phyloP scores from a whole-genome alignment of 2,888 invertebrate species.

The Noctua janthe region DNA sequence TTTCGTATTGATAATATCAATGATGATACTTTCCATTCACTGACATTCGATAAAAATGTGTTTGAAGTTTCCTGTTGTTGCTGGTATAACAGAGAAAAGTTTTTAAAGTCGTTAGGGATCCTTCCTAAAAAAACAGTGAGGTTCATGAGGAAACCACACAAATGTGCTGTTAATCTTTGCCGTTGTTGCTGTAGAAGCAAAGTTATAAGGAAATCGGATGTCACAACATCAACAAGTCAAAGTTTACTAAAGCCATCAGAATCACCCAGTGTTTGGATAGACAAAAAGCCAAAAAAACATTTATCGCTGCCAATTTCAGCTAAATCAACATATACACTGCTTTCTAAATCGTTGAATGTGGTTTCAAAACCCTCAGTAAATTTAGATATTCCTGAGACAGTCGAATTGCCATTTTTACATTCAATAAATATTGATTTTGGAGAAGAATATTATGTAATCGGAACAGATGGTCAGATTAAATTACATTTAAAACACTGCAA shows the following conservation, averaged over 20 bases:
- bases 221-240: neutral
- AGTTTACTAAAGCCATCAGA: neutral
- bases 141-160: slow-evolving; percentile 62
- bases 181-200: slow-evolving; percentile 66
- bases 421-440: slow-evolving; percentile 28
- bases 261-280: slow-evolving; percentile 26
- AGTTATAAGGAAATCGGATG: neutral
- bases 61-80: slow-evolving; percentile 65
- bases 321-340: neutral
- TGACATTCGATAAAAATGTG: slow-evolving; percentile 5
- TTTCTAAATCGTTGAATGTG: slow-evolving; percentile 17
- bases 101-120: slow-evolving; percentile 25
- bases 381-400: neutral
- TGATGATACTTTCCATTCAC: neutral
- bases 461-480: slow-evolving; percentile 41
- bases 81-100: slow-evolving; percentile 68
- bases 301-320: neutral
- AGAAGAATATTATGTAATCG: slow-evolving; percentile 64
- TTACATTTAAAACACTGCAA: slow-evolving; percentile 21
- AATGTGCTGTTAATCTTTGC: slow-evolving; percentile 61
- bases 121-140: slow-evolving; percentile 14
- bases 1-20: neutral
- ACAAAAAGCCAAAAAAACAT: neutral
- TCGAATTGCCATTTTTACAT: slow-evolving; percentile 14
- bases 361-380: neutral